Evolutionary conservation across 2,888 invertebrate genomes (phyloP).

Genomic region (Clepsis dumicolana): DNA sequence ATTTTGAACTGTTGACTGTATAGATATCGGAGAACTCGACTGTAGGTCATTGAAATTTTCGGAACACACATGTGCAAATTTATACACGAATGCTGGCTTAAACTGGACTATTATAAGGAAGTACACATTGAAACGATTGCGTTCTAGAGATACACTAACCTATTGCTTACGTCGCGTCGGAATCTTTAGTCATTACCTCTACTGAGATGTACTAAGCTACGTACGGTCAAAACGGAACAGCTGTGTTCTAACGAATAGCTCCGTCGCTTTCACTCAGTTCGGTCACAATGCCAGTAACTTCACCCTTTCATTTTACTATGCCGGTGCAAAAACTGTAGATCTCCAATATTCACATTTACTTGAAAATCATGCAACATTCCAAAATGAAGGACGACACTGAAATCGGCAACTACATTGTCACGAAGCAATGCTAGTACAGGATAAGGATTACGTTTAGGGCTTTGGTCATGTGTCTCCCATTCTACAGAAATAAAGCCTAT

Average conservation of each 20-base stretch:
- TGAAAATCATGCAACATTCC: constrained; percentile 83
- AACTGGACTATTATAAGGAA: not conserved
- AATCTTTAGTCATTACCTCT: not conserved
- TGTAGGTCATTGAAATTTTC: not conserved
- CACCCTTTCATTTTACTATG: constrained; percentile 29
- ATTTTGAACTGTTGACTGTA: too few relatives aligned
- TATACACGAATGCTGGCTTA: not conserved
- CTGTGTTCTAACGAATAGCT: not conserved
- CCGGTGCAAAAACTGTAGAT: constrained; percentile 50
- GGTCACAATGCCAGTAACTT: not conserved
- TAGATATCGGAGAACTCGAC: too few relatives aligned
- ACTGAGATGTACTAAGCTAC: not conserved
- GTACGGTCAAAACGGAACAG: not conserved
- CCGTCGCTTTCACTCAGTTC: not conserved
- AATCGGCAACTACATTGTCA: constrained; percentile 85
- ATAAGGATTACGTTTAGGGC: constrained; percentile 51
- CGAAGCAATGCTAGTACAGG: constrained; percentile 80
- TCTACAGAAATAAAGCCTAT: too few relatives aligned
- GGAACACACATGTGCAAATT: not conserved
- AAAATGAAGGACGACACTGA: constrained; percentile 73
- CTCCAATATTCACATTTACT: constrained; percentile 58
- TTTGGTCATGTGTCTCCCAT: constrained; percentile 56
- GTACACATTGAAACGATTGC: not conserved
- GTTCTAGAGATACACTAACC: not conserved
- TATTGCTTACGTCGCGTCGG: not conserved